phyloP scores from a whole-genome alignment of 1,140 invertebrate genomes.

The Lethrus apterus region DNA sequence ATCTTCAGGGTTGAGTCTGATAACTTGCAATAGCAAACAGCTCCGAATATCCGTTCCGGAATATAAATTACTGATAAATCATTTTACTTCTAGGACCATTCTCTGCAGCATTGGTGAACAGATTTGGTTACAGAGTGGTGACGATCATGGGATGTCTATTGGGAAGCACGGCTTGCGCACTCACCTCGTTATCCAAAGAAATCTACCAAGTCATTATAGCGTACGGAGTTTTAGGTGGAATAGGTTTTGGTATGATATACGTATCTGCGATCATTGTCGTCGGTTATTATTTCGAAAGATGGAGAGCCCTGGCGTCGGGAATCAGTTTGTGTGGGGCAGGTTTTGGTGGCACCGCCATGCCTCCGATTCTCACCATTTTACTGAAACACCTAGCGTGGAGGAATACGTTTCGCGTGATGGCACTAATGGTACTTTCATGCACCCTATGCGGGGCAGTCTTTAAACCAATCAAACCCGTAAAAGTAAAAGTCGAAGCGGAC shows the following conservation, averaged over 20 bases:
- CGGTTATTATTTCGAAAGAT: conserved; percentile 75
- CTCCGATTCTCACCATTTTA: conserved; percentile 47
- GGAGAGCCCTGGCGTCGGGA: conserved; percentile 68
- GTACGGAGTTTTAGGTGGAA: conserved; percentile 63
- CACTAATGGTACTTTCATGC: conserved; percentile 33
- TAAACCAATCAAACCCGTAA: conserved; percentile 23
- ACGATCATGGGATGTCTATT: conserved; percentile 60
- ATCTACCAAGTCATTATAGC: conserved; percentile 52
- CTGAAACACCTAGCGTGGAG: conserved; percentile 47
- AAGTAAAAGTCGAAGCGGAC: background rate
- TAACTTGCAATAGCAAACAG: too few relatives aligned
- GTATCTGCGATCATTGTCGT: conserved; percentile 73
- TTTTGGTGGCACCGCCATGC: conserved; percentile 63
- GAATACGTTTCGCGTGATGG: conserved; percentile 44
- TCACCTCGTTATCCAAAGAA: conserved; percentile 49
- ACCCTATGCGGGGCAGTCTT: conserved; percentile 22
- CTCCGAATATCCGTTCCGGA: too few relatives aligned
- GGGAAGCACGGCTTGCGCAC: conserved; percentile 47
- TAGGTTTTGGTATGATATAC: conserved; percentile 83
- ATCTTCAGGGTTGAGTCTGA: too few relatives aligned
- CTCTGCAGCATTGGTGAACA: conserved; percentile 63
- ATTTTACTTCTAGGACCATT: conserved; percentile 66
- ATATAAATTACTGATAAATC: too few relatives aligned
- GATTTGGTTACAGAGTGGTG: conserved; percentile 65
- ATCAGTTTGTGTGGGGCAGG: conserved; percentile 75